phyloP scores from a whole-genome alignment of 2,888 invertebrate genomes.

The Cataglyphis albicans region DNA sequence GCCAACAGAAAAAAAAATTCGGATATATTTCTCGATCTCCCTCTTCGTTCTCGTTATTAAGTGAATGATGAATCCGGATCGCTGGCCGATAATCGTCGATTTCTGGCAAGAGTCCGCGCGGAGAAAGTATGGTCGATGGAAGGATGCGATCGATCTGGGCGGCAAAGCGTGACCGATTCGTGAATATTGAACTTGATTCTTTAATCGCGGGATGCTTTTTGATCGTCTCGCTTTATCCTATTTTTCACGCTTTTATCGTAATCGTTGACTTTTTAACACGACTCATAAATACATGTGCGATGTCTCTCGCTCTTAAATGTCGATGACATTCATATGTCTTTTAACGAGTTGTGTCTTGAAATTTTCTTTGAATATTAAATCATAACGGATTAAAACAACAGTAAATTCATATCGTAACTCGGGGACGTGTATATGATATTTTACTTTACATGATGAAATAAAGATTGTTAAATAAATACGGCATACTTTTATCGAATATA shows the following conservation, averaged over 20 bases:
- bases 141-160: slow-evolving; percentile 62
- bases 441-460: background rate
- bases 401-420: background rate
- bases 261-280: slow-evolving; percentile 29
- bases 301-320: background rate
- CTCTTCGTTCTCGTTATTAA: slow-evolving; percentile 61
- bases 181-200: slow-evolving; percentile 62
- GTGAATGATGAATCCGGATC: slow-evolving; percentile 61
- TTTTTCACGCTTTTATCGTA: slow-evolving; percentile 53
- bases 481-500: slow-evolving; percentile 28
- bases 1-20: background rate
- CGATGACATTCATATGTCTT: background rate
- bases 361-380: background rate
- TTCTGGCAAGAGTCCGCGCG: slow-evolving; percentile 63
- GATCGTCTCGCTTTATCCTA: slow-evolving; percentile 26
- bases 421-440: background rate
- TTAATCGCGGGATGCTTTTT: slow-evolving; percentile 5
- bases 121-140: slow-evolving; percentile 76
- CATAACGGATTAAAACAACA: background rate
- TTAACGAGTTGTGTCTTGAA: background rate
- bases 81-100: slow-evolving; percentile 47
- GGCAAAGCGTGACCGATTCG: slow-evolving; percentile 58
- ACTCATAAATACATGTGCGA: background rate
- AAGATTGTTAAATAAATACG: slow-evolving; percentile 23
- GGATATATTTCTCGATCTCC: background rate